Conservation (phyloP, 2,113 vertebrate genomes). For the Cynocephalus volans region DNA sequence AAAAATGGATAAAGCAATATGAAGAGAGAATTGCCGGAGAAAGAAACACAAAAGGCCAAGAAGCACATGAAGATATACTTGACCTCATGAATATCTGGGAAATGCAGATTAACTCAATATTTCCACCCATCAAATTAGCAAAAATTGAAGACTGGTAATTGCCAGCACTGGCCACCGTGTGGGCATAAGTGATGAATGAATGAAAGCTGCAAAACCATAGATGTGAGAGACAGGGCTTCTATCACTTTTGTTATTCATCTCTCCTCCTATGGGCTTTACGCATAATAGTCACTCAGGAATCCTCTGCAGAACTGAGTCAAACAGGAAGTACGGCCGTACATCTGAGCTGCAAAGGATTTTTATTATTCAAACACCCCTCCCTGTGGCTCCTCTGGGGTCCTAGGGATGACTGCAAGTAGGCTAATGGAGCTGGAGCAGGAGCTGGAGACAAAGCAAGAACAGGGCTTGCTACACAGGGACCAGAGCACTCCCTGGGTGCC, state of each 20-base stretch:
- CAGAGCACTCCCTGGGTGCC: too few species aligned
- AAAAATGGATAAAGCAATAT: neutral
- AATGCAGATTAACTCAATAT: neutral
- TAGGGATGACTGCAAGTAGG: neutral
- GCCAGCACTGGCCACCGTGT: neutral
- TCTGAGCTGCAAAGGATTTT: neutral
- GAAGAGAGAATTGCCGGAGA: neutral
- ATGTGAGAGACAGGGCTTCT: neutral
- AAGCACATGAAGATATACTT: neutral
- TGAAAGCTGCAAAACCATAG: fast-evolving
- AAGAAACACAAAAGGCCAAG: neutral
- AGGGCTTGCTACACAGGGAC: neutral
- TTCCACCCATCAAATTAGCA: neutral
- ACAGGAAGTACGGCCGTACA: fast-evolving
- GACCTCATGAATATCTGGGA: neutral
- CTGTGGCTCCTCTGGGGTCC: neutral
- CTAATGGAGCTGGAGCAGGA: neutral
- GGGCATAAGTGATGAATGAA: neutral
- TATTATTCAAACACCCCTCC: neutral
- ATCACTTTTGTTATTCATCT: neutral
- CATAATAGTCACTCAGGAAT: neutral
- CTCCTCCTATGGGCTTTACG: neutral
- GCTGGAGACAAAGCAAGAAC: neutral
- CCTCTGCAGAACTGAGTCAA: neutral
- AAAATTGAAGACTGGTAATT: neutral